Evolutionary conservation across 2,888 invertebrate genomes (phyloP).

Genomic region (Microplitis deprimator): DNA sequence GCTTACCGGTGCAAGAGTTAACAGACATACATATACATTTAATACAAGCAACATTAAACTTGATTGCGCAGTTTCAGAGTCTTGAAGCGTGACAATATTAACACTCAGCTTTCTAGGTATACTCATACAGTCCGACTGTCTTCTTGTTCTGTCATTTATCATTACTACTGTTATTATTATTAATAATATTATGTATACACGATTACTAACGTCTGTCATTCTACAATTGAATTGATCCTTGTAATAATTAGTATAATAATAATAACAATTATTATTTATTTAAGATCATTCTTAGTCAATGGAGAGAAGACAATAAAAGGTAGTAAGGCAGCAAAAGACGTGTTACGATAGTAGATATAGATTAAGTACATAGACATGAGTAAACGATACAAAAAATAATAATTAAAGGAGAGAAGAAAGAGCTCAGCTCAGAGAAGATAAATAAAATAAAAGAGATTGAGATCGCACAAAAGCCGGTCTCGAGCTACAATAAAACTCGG

Average conservation of each 20-base stretch:
- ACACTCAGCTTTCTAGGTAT: slow-evolving; percentile 4
- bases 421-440: background rate
- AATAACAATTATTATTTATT: background rate
- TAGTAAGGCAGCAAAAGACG: background rate
- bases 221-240: background rate
- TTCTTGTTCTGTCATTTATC: background rate
- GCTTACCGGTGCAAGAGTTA: background rate
- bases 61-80: slow-evolving; percentile 13
- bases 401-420: background rate
- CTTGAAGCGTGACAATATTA: slow-evolving; percentile 13
- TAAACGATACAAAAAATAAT: background rate
- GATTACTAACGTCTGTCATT: background rate
- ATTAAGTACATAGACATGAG: background rate
- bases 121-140: background rate
- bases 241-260: background rate
- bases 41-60: slow-evolving; percentile 7
- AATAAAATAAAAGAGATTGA: background rate
- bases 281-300: background rate
- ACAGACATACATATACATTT: background rate
- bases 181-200: background rate
- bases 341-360: background rate
- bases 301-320: background rate
- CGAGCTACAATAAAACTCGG: background rate
- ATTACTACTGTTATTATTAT: background rate
- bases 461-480: background rate